Percentiles rank a stretch among this genome's conserved stretches.
These are phyloP conservation scores for Hipposideros larvatus DNA, from an alignment of 2,797 vertebrate genomes.

Conservation along the genomic window DNA sequence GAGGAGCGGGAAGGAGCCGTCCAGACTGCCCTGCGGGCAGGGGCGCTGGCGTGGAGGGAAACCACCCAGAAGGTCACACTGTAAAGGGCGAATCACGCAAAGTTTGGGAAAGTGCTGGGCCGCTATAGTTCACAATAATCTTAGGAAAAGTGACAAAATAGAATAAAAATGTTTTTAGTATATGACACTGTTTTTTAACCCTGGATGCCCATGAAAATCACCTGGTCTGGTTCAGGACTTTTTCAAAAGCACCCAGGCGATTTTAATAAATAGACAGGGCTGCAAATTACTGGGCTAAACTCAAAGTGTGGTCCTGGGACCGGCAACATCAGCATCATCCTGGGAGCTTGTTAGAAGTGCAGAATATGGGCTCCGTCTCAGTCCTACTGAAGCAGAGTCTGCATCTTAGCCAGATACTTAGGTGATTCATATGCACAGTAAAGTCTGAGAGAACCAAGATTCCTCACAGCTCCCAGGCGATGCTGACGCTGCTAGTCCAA, in stretches of 20 bases:
- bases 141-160: not conserved
- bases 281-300: not conserved
- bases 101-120: not conserved
- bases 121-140: rapidly evolving
- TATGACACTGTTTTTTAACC: not conserved
- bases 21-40: rapidly evolving
- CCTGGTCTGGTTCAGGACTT: not conserved
- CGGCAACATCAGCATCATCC: not conserved
- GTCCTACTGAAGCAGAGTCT: not conserved
- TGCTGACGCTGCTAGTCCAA: no score
- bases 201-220: not conserved
- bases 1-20: no score
- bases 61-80: no score
- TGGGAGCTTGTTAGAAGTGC: slow-evolving; percentile 23
- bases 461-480: not conserved
- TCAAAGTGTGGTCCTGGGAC: not conserved
- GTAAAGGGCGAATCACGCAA: rapidly evolving
- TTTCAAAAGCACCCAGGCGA: not conserved
- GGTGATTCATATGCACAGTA: not conserved
- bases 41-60: rapidly evolving
- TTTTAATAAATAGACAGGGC: not conserved
- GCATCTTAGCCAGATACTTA: not conserved
- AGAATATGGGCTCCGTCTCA: not conserved
- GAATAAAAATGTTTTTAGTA: not conserved
- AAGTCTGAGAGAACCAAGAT: not conserved